Evolutionary conservation across 2,797 vertebrate species (phyloP), one percentile per base, ranked within the genome.

Genomic region (Corythornis leucogaster): DNA sequence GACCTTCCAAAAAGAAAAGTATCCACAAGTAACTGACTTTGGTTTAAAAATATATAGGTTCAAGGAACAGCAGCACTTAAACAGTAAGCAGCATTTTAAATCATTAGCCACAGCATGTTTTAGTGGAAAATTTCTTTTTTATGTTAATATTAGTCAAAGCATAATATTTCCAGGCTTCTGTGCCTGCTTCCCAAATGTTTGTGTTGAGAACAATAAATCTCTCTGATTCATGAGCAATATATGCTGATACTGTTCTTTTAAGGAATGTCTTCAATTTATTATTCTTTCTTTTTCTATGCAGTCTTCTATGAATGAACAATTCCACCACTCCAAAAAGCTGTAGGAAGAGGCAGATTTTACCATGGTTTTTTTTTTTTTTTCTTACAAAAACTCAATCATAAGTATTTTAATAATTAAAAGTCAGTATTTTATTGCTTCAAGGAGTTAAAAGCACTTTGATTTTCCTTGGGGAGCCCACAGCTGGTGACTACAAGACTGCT

Each of bases 191-290:
- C 6, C 46, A 80, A 86, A 58, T 54, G 2, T 61, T 87, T 78
- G 5, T 63, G 58, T 73, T 81, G 92, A 92, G 70, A 92, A 66
- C 11, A 90, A 13, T 80, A 78, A 80, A 70, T 86, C 19, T 89
- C 40, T 75, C n/a, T 73, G 51, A 73, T 55, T 79, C 78, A 58
- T 22, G 81, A 80, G 43, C 45, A 88, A 66, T 80, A 89, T 86
- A 90, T 59, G 5, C 28, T 82, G 21, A 76, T 76, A 30, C 20
- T 57, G 62, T 22, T 87, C 5, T 89, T 95, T 87, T 70, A 48
- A 40, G 80, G 46, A 54, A 94, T 68, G 46, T 90, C n/a, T 77
- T 35, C 33, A 70, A 46, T 86, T 53, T 82, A 30, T 62, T 69
- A 59, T 59, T 76, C 18, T 82, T 92, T 64, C 18, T 76, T 55